Percentiles rank a stretch among this genome's conserved stretches.
phyloP scores from a whole-genome alignment of 2,888 invertebrate species.

The Agapostemon virescens region DNA sequence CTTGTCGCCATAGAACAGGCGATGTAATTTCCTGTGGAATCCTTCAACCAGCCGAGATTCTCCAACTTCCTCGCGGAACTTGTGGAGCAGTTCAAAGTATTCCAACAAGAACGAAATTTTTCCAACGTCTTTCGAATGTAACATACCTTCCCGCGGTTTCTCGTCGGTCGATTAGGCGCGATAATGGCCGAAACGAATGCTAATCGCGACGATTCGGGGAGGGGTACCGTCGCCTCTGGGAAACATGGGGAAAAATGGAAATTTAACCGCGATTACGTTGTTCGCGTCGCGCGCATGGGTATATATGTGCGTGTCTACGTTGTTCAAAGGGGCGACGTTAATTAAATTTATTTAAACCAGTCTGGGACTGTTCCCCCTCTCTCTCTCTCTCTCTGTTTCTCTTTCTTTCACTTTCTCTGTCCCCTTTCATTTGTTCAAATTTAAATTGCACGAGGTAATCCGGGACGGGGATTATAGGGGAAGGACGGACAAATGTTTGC shows the following conservation, averaged over 20 bases:
- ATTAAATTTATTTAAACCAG: constrained; percentile 31
- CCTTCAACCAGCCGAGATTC: constrained; percentile 2
- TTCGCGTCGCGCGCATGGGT: background rate
- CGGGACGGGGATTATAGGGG: background rate
- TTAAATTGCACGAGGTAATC: background rate
- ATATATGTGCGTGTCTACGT: background rate
- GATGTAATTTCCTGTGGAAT: background rate
- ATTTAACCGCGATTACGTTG: background rate
- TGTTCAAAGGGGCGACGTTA: background rate
- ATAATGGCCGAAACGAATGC: constrained; percentile 7
- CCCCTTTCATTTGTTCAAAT: constrained; percentile 10
- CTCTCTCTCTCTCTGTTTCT: background rate
- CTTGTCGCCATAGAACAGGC: too few relatives aligned
- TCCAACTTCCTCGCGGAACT: background rate
- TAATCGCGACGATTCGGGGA: background rate
- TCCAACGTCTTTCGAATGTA: constrained; percentile 38
- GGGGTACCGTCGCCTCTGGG: background rate
- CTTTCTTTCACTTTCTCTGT: background rate
- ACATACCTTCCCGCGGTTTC: constrained; percentile 7
- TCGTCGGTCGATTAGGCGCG: constrained; percentile 25
- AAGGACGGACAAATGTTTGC: constrained; percentile 29
- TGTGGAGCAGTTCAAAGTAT: constrained; percentile 70
- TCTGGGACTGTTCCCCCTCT: background rate
- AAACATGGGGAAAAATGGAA: background rate
- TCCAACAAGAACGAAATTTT: constrained; percentile 69